phyloP scores from a whole-genome alignment of 2,888 invertebrate genomes.

The Colostygia pectinataria region DNA sequence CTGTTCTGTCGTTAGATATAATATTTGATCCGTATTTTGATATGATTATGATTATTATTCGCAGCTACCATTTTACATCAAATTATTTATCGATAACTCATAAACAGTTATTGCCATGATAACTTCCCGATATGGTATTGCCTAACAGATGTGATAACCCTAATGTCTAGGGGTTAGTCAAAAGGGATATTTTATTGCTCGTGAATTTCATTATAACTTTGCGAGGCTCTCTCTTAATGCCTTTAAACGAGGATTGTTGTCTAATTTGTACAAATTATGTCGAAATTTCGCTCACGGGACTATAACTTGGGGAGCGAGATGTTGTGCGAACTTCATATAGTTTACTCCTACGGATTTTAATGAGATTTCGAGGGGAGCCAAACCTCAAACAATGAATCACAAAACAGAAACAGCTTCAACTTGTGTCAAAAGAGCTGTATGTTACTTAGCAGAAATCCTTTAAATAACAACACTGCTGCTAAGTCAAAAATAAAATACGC shows the following conservation, averaged over 20 bases:
- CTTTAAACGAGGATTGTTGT: slow-evolving; percentile 78
- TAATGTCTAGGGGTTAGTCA: slow-evolving; percentile 77
- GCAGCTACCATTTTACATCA: not conserved
- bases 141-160: slow-evolving; percentile 49
- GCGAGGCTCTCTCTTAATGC: slow-evolving; percentile 70
- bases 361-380: slow-evolving; percentile 26
- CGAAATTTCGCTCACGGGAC: slow-evolving; percentile 55
- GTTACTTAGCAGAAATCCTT: not conserved
- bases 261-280: slow-evolving; percentile 76
- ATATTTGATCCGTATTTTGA: not conserved
- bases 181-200: slow-evolving; percentile 81
- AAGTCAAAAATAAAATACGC: not conserved
- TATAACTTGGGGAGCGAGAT: slow-evolving; percentile 33
- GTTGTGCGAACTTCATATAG: slow-evolving; percentile 32
- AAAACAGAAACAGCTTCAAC: slow-evolving; percentile 1
- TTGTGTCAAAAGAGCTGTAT: not conserved
- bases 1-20: no score
- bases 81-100: slow-evolving; percentile 10
- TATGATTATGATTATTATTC: not conserved
- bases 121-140: slow-evolving; percentile 14
- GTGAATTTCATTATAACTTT: slow-evolving; percentile 82
- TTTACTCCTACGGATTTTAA: slow-evolving; percentile 34
- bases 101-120: slow-evolving; percentile 18
- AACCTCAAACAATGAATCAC: slow-evolving; percentile 13
- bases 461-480: not conserved